Evolutionary conservation across 2,797 vertebrate species (phyloP).

Genomic region (Enteromius viviparus): DNA sequence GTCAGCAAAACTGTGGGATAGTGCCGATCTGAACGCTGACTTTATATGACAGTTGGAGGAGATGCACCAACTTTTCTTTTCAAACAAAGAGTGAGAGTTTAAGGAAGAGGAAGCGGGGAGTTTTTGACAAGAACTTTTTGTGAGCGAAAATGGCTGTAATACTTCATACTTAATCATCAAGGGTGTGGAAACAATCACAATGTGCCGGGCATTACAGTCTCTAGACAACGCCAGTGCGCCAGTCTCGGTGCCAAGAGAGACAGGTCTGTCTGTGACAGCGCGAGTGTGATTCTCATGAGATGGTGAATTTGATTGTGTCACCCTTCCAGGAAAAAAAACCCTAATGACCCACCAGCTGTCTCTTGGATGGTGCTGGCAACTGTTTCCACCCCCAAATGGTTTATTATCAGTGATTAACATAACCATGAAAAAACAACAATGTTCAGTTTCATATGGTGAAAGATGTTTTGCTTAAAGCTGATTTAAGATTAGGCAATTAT

Average conservation of each 20-base stretch:
- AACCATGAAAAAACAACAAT: conserved; percentile 7
- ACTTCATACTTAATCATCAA: conserved; percentile 49
- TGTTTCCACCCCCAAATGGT: conserved; percentile 34
- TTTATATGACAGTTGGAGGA: conserved; percentile 57
- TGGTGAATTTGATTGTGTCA: conserved; percentile 47
- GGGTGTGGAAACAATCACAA: conserved; percentile 46
- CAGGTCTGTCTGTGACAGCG: conserved; percentile 37
- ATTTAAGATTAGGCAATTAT: not conserved
- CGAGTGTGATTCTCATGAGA: conserved; percentile 46
- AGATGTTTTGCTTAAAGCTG: not conserved
- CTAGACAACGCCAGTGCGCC: conserved; percentile 20
- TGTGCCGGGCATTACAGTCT: conserved; percentile 6
- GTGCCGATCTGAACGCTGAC: conserved; percentile 56
- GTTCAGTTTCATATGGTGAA: conserved; percentile 15
- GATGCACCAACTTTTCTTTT: conserved; percentile 35
- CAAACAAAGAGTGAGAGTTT: conserved; percentile 11
- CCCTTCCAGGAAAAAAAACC: conserved; percentile 51
- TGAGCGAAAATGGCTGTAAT: conserved; percentile 43
- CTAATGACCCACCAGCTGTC: conserved; percentile 64
- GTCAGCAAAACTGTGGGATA: conserved; percentile 62
- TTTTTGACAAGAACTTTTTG: conserved; percentile 42
- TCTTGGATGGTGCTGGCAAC: conserved; percentile 47
- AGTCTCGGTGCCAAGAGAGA: conserved; percentile 39
- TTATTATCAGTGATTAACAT: conserved; percentile 36
- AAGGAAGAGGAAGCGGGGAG: not conserved